Evolutionary conservation across 2,888 invertebrate genomes (phyloP).

Genomic region (Dermolepida albohirtum): DNA sequence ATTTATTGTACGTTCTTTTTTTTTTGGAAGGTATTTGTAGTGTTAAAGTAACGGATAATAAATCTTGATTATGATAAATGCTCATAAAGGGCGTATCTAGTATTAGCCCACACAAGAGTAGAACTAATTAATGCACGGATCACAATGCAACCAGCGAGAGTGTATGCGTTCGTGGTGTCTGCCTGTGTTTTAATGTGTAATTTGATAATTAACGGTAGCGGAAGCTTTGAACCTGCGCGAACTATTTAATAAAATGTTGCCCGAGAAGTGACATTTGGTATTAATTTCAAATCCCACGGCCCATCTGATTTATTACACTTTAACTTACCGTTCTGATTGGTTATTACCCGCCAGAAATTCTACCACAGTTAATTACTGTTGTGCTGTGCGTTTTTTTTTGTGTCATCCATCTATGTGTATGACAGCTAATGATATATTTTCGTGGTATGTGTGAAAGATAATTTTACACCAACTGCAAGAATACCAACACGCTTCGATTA

Average conservation of each 20-base stretch:
- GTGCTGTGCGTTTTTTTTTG: constrained; percentile 3
- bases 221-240: constrained; percentile 57
- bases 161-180: constrained; percentile 13
- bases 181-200: constrained; percentile 55
- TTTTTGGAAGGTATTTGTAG: constrained; percentile 22
- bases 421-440: constrained; percentile 18
- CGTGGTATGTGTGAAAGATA: no score
- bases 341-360: constrained; percentile 31
- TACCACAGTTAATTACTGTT: constrained; percentile 29
- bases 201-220: constrained; percentile 59
- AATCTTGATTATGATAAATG: constrained; percentile 55
- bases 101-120: constrained; percentile 56
- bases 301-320: constrained; percentile 55
- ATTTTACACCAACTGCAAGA: no score
- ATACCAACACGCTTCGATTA: no score
- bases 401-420: neutral
- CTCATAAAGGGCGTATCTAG: constrained; percentile 55
- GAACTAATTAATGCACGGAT: constrained; percentile 55
- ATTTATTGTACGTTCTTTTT: constrained; percentile 25
- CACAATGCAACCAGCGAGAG: constrained; percentile 44
- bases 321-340: constrained; percentile 34
- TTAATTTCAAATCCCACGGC: constrained; percentile 59
- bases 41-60: constrained; percentile 47
- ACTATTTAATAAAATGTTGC: constrained; percentile 56
- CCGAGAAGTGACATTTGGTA: constrained; percentile 55